Conservation (phyloP, 2,113 vertebrate species). For the Pterocles gutturalis region DNA sequence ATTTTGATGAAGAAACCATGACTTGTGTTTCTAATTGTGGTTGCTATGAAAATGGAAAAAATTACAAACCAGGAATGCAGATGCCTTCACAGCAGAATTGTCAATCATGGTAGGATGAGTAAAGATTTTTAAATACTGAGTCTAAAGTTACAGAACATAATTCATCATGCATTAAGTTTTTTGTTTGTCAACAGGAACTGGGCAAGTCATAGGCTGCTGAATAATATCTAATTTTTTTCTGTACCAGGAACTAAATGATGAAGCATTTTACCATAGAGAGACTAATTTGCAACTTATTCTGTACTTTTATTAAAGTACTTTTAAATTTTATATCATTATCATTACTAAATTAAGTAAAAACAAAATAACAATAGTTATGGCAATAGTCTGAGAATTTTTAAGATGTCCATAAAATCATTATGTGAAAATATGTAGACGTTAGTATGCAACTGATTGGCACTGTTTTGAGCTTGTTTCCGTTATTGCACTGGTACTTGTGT, state of each 20-base stretch:
- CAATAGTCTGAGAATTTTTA: neutral
- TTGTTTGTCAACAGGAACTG: neutral
- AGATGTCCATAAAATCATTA: neutral
- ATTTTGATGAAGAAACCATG: slow-evolving; percentile 92
- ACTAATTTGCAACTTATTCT: neutral
- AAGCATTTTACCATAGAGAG: neutral
- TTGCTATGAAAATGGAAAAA: slow-evolving; percentile 79
- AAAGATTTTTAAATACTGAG: neutral
- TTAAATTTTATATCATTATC: neutral
- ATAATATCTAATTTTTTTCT: neutral
- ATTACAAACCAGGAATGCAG: slow-evolving; percentile 72
- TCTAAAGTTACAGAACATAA: neutral
- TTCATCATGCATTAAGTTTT: neutral
- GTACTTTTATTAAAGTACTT: neutral
- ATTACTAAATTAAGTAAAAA: neutral
- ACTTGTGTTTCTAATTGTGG: slow-evolving; percentile 85
- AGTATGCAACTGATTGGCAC: neutral
- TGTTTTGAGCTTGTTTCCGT: neutral
- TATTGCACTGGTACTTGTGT: neutral
- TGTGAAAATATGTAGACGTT: neutral
- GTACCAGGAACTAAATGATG: neutral
- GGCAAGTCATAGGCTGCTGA: neutral
- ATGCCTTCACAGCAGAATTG: slow-evolving; percentile 82
- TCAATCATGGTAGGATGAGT: slow-evolving; percentile 83
- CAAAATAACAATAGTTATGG: neutral